These are phyloP conservation scores for Camelus bactrianus DNA, from an alignment of 2,113 vertebrate genomes.

Conservation along the genomic window DNA sequence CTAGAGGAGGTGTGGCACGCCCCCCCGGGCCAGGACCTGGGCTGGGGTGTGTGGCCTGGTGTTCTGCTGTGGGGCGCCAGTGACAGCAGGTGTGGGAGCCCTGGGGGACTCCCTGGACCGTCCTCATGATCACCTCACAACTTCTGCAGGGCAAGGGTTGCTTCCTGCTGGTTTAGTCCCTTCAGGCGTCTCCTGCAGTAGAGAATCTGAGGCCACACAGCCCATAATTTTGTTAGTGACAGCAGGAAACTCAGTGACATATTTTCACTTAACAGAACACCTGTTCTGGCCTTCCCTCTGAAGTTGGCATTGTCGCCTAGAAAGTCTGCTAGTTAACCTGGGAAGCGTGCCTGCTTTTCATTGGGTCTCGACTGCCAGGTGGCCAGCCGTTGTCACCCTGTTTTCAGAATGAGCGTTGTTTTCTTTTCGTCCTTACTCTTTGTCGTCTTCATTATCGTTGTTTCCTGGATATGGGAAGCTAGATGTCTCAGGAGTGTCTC, in stretches of 20 bases:
- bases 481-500: not conserved
- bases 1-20: not conserved
- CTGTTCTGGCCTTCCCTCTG: conserved; percentile 1
- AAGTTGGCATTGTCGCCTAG: conserved; percentile 50
- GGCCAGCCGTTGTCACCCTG: not conserved
- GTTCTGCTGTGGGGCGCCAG: too few relatives aligned
- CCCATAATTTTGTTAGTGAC: conserved; percentile 12
- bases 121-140: too few relatives aligned
- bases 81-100: too few relatives aligned
- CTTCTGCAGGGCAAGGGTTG: too few relatives aligned
- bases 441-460: not conserved
- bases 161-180: not conserved
- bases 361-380: not conserved
- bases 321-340: conserved; percentile 6
- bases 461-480: not conserved
- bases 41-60: too few relatives aligned
- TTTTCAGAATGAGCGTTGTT: not conserved
- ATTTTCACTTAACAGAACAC: not conserved
- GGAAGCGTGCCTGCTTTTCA: not conserved
- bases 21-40: not conserved
- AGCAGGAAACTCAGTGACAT: not conserved
- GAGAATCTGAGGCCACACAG: not conserved
- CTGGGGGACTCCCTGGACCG: too few relatives aligned
- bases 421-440: not conserved
- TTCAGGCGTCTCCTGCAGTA: not conserved